phyloP scores from a whole-genome alignment of 2,113 vertebrate species.

The Alouatta palliata region DNA sequence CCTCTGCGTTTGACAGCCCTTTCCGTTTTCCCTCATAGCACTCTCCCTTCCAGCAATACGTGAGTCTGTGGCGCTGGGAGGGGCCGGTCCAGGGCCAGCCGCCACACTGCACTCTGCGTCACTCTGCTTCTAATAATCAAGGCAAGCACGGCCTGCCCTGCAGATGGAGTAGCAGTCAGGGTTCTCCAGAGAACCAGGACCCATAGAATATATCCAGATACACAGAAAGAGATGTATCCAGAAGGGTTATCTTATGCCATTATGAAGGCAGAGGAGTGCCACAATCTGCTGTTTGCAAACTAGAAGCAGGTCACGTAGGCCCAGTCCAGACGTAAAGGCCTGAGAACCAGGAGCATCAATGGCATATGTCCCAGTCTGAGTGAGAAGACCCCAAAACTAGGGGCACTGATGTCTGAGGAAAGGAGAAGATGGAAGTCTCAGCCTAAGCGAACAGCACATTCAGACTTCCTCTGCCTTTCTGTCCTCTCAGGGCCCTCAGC shows the following conservation, averaged over 20 bases:
- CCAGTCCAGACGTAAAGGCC: not conserved
- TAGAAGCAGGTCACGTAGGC: not conserved
- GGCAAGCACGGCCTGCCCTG: not conserved
- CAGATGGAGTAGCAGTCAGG: not conserved
- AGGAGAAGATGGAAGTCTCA: not conserved
- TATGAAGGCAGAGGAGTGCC: not conserved
- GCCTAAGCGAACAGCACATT: not conserved
- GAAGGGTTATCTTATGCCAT: not conserved
- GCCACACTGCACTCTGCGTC: not conserved
- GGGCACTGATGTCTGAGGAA: not conserved
- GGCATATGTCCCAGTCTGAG: not conserved
- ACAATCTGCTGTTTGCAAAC: not conserved
- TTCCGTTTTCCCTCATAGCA: not conserved
- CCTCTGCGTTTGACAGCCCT: not conserved
- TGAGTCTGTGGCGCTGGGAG: not conserved
- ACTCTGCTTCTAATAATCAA: not conserved
- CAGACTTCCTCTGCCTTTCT: not conserved
- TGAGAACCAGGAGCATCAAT: not conserved
- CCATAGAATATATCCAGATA: not conserved
- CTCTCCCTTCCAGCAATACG: not conserved
- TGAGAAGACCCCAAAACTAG: not conserved
- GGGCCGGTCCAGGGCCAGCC: not conserved
- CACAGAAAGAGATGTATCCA: not conserved
- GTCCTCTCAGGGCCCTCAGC: not conserved
- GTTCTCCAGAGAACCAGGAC: not conserved